Conservation (phyloP, 2,888 invertebrate genomes). For the Apodemia mormo region DNA sequence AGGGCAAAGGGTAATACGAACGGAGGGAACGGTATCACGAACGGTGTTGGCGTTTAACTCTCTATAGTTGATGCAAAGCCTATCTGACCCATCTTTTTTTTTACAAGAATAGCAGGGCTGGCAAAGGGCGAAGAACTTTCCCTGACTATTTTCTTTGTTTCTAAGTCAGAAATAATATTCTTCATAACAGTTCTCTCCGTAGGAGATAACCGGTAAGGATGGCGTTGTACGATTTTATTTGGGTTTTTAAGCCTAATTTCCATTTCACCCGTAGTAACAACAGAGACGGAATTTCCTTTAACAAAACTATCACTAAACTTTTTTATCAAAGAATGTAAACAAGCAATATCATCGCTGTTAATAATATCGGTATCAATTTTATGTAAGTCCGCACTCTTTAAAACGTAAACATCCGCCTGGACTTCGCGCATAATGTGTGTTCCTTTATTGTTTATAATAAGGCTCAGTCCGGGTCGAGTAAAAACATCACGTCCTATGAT, state of each 20-base stretch:
- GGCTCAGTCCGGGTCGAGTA: too few relatives aligned
- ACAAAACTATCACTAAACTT: too few relatives aligned
- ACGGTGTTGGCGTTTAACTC: constrained; percentile 31
- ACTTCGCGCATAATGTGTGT: too few relatives aligned
- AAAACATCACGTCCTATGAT: too few relatives aligned
- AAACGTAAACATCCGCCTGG: too few relatives aligned
- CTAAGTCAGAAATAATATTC: constrained; percentile 22
- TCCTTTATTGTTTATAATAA: too few relatives aligned
- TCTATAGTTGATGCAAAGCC: constrained; percentile 41
- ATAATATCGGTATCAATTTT: too few relatives aligned
- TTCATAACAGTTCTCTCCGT: constrained; percentile 19
- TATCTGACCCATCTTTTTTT: constrained; percentile 42
- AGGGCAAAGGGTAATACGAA: constrained; percentile 37
- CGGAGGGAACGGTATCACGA: too few relatives aligned
- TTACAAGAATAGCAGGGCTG: constrained; percentile 42
- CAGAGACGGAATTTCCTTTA: too few relatives aligned
- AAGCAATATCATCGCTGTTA: too few relatives aligned
- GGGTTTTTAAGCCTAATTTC: constrained; percentile 24
- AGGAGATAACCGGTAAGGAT: constrained; percentile 26
- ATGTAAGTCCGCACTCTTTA: too few relatives aligned
- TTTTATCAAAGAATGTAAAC: too few relatives aligned
- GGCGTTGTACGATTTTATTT: constrained; percentile 27
- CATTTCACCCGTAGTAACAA: constrained; percentile 24
- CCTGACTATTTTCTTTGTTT: constrained; percentile 21
- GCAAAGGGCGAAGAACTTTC: constrained; percentile 32